phyloP scores from a whole-genome alignment of 2,113 vertebrate genomes.

The Meles meles region DNA sequence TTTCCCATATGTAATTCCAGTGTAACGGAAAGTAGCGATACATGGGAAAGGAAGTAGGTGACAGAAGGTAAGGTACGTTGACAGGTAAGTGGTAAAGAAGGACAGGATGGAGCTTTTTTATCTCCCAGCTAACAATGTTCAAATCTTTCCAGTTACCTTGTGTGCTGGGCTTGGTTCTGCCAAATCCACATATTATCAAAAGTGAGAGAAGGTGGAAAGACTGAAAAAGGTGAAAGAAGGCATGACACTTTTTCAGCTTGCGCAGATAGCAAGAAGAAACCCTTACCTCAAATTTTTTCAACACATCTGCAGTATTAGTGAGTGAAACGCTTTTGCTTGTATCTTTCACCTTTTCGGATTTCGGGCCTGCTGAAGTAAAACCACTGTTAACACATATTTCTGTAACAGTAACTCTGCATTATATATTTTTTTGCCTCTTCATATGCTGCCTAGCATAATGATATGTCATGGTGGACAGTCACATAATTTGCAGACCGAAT shows the following conservation, averaged over 20 bases:
- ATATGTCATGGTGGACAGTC: background rate
- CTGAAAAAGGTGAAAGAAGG: background rate
- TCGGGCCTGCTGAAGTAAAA: conserved; percentile 53
- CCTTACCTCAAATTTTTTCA: conserved; percentile 75
- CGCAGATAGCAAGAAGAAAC: background rate
- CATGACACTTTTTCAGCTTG: background rate
- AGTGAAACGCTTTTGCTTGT: conserved; percentile 21
- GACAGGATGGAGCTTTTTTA: background rate
- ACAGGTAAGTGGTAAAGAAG: background rate
- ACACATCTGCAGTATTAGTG: conserved; percentile 57
- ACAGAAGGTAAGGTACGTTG: background rate
- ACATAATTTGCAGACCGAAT: background rate
- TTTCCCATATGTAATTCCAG: background rate
- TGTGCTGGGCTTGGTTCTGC: background rate
- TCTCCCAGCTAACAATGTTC: background rate
- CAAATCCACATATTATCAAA: background rate
- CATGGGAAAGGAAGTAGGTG: background rate
- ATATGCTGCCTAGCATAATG: background rate
- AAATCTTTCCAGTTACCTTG: background rate
- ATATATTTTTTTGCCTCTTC: background rate
- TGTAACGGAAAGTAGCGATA: background rate
- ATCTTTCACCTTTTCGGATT: conserved; percentile 2
- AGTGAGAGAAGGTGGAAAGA: background rate
- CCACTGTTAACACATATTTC: background rate
- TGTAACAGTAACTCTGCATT: background rate